Evolutionary conservation across 1,140 invertebrate genomes (phyloP), one percentile per base, ranked within the genome.

Genomic region (Lethocerus indicus): DNA sequence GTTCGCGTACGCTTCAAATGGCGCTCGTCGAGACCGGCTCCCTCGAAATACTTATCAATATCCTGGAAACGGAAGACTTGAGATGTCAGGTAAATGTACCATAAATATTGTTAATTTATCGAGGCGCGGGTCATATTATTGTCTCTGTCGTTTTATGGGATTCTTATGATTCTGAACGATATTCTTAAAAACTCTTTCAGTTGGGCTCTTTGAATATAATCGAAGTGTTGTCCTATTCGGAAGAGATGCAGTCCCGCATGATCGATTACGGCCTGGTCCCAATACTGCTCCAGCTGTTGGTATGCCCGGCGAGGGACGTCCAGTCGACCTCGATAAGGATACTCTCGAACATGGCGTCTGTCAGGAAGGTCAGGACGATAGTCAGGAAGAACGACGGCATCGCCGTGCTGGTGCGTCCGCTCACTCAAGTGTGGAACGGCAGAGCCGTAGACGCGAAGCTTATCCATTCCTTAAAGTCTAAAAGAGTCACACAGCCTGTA

Each of bases 1-100:
- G 74, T 0, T 74, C 74, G 44, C 76, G 88, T 61, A 78, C 79
- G 1, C 82, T 80, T 63, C 85, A 89, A 66, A 66, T 79, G 56
- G 75, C 75, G 2, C 74, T 83, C 44, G 64, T 70, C 29, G 87
- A 89, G 61, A 84, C 87, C 23, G 88, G 87, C 2, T 89, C 89
- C 1, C 67, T 95, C 6, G 89, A 94, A 64, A 74, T 93, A 0
- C 64, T 96, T 1, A 83, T 94, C 0, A 96, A 96, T 65, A 73
- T 95, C 7, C 66, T 96, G 24, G 88, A 94, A 63, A 83, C 88
- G 2, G 78, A 80, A 54, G 86, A 92, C 58, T 70, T 87, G 29
- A 87, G 88, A 58, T 92, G 88, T 63, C 87, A 72, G 63, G 71
- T 74, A 52, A 45, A 7, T n/a, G n/a, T n/a, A n/a, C n/a, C n/a